Base-by-base conservation (phyloP, 2,113 vertebrate species). In the Andinoacara biseriatus region DNA sequence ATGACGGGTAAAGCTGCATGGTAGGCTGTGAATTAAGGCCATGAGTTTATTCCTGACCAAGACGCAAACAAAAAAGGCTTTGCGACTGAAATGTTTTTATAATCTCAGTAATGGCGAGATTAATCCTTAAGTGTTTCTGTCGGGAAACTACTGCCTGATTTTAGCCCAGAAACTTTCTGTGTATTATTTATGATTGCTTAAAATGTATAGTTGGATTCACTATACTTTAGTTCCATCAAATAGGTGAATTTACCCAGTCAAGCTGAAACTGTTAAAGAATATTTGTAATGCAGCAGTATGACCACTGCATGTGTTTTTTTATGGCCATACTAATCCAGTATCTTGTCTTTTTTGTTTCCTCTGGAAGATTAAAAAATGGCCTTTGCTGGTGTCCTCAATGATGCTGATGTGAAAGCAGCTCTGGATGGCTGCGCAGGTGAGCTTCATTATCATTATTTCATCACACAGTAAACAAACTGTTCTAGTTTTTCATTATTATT, bases 361-460 rank as follows among this genome's bases (percentile, higher is more conserved):
- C 83, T 74, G 87, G 29, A 72, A 94, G 90, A 90, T 69, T 76
- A 89, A 92, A 90, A 95, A 89, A 96, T 96, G 96, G 93, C 95
- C 90, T 94, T 96, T 75, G 81, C 93, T 56, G 88, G 94, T 86
- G 83, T 96, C 24, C 94, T 97, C 86, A 90, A 31, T 9, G 96
- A 96, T 10, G 95, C 93, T 87, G 95, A 96, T 20, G 88, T 97
- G 18, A 91, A 94, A 78, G 94, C 95, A 69, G 96, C 95, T 24
- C 82, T 97, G 63, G 94, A 92, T 58, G 93, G 90, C 78, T 96
- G 95, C 83, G 7, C 95, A 92, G 95, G 95, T 97, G 92, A 95
- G 90, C 62, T 5, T 58, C 26, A 31, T 7, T n/a, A 15, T 56
- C 38, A 74, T 60, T 7, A 24, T 26, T 40, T 46, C 9, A 58